Conservation (phyloP, 2,888 invertebrate species). For the Brenthis daphne region DNA sequence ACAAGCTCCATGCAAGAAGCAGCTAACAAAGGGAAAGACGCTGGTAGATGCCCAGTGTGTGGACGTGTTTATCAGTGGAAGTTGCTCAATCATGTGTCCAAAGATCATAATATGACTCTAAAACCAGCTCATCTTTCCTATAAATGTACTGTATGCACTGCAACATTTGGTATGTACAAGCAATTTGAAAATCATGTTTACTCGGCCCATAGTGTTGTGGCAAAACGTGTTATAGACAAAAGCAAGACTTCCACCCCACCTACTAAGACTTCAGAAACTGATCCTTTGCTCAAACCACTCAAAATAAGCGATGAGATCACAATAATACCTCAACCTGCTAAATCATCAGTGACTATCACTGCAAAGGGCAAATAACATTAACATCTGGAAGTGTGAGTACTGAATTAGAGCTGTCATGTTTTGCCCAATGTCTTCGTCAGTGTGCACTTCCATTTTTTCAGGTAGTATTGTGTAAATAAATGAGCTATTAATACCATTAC, state of each 20-base stretch:
- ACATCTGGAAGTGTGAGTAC: slow-evolving; percentile 50
- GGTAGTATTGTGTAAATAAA: slow-evolving; percentile 78
- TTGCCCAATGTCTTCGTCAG: slow-evolving; percentile 51
- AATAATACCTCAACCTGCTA: slow-evolving; percentile 93
- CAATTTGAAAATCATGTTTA: slow-evolving; percentile 97
- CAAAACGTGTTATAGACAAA: slow-evolving; percentile 92
- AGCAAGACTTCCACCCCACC: slow-evolving; percentile 77
- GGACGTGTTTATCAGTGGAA: slow-evolving; percentile 93
- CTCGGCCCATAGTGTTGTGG: slow-evolving; percentile 95
- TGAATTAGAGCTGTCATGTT: slow-evolving; percentile 45
- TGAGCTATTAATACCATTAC: slow-evolving; percentile 58
- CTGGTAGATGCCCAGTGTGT: slow-evolving; percentile 96
- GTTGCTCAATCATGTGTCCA: slow-evolving; percentile 94
- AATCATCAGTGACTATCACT: slow-evolving; percentile 71
- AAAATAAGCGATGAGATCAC: slow-evolving; percentile 96
- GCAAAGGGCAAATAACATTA: slow-evolving; percentile 75
- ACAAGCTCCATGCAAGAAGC: slow-evolving; percentile 98
- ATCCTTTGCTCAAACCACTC: slow-evolving; percentile 89
- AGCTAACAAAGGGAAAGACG: slow-evolving; percentile 96
- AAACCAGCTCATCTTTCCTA: slow-evolving; percentile 97
- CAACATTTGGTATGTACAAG: slow-evolving; percentile 97
- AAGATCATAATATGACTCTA: slow-evolving; percentile 95
- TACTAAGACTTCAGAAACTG: slow-evolving; percentile 62
- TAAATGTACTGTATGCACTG: slow-evolving; percentile 97
- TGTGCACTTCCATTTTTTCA: slow-evolving; percentile 58